Conservation (phyloP, 2,888 invertebrate genomes). For the Anarsia innoxiella region DNA sequence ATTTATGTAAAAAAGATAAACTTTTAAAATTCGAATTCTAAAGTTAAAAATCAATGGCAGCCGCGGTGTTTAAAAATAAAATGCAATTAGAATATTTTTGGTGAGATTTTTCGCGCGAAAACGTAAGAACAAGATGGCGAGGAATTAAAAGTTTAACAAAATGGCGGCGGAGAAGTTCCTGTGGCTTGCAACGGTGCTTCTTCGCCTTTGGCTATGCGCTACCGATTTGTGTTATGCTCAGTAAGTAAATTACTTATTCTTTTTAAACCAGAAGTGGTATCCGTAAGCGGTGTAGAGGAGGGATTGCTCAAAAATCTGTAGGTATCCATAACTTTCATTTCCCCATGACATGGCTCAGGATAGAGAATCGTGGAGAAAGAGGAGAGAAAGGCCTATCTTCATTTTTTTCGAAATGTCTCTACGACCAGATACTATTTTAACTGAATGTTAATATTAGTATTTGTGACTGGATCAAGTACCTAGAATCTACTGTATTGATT, state of each 20-base stretch:
- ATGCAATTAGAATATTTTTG: slow-evolving; percentile 3
- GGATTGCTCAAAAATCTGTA: too few relatives aligned
- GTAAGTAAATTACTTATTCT: slow-evolving; percentile 41
- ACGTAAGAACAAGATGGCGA: slow-evolving; percentile 6
- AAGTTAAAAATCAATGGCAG: slow-evolving; percentile 3
- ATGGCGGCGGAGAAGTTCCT: slow-evolving; percentile 56
- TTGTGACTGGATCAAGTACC: too few relatives aligned
- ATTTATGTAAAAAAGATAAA: slow-evolving; percentile 7
- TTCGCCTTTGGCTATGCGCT: slow-evolving; percentile 60
- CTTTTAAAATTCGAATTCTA: slow-evolving; percentile 9
- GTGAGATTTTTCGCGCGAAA: slow-evolving; percentile 6
- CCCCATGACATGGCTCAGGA: too few relatives aligned
- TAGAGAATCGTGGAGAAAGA: too few relatives aligned
- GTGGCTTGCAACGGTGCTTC: slow-evolving; percentile 52
- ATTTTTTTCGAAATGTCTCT: neutral
- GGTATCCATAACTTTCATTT: neutral
- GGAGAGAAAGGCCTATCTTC: too few relatives aligned
- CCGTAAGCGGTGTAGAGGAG: too few relatives aligned
- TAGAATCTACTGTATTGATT: too few relatives aligned
- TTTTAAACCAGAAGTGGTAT: neutral
- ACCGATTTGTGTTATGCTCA: slow-evolving; percentile 68
- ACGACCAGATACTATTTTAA: neutral
- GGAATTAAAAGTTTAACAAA: slow-evolving; percentile 21
- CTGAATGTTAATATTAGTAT: too few relatives aligned
- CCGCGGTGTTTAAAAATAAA: neutral